A percentile compares a stretch with the other conserved stretches of the same genome.
phyloP scores from a whole-genome alignment of 53 echinoderm and acorn worm species.

The Patiria pectinifera region DNA sequence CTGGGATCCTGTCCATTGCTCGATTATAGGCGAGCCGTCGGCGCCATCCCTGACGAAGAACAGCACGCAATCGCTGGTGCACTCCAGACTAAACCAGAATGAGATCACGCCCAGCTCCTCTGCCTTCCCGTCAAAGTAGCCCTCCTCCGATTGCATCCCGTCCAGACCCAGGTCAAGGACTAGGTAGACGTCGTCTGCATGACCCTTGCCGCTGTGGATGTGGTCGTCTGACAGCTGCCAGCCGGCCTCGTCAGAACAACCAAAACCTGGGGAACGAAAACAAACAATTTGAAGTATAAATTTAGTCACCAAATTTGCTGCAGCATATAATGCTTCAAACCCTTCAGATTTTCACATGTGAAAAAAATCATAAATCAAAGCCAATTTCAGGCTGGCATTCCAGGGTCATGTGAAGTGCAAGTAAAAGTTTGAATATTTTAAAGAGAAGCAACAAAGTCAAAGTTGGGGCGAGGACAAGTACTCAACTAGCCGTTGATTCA shows the following conservation, averaged over 20 bases:
- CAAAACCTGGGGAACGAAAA: too few relatives aligned
- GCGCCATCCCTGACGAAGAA: constrained; percentile 85
- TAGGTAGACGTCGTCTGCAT: constrained; percentile 90
- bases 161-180: constrained; percentile 74
- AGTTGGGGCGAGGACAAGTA: too few relatives aligned
- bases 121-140: constrained; percentile 84
- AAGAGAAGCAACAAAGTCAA: too few relatives aligned
- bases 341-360: too few relatives aligned
- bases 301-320: too few relatives aligned
- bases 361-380: too few relatives aligned
- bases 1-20: constrained; percentile 76
- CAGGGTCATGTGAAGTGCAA: too few relatives aligned
- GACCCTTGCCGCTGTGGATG: constrained; percentile 90
- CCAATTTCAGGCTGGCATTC: too few relatives aligned
- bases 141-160: constrained; percentile 72
- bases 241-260: constrained; percentile 75
- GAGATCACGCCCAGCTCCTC: constrained; percentile 79
- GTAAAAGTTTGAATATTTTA: too few relatives aligned
- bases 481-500: too few relatives aligned
- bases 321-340: too few relatives aligned
- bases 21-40: constrained; percentile 69
- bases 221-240: constrained; percentile 86
- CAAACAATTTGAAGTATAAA: too few relatives aligned
- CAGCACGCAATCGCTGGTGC: constrained; percentile 78
- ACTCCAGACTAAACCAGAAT: constrained; percentile 86